Conservation (phyloP, 2,113 vertebrate genomes). For the Spea multiplicata region DNA sequence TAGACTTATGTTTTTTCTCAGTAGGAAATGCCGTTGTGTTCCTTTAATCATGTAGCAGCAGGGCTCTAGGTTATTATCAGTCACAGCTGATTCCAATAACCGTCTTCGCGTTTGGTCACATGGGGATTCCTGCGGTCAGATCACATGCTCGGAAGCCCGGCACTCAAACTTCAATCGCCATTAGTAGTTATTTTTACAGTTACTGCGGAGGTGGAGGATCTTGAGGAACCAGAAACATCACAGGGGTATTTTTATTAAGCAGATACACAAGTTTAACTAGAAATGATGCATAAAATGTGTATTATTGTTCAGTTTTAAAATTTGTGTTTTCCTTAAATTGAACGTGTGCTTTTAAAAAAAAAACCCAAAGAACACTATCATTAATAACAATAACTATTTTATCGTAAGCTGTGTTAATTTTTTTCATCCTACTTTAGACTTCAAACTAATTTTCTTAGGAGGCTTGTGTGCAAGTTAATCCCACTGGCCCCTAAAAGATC, state of each 20-base stretch:
- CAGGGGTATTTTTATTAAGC: conserved; percentile 6
- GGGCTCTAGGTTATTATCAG: conserved; percentile 41
- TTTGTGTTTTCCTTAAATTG: too few species aligned
- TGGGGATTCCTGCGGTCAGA: conserved; percentile 63
- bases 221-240: background rate
- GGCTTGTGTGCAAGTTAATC: too few species aligned
- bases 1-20: background rate
- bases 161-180: conserved; percentile 34
- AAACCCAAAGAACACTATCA: too few species aligned
- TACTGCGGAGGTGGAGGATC: conserved; percentile 1
- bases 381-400: too few species aligned
- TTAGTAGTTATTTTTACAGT: conserved; percentile 58
- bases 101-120: conserved; percentile 54
- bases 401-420: too few species aligned
- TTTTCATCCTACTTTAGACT: too few species aligned
- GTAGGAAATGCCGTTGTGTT: background rate
- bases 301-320: too few species aligned
- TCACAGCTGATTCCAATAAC: conserved; percentile 72
- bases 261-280: too few species aligned
- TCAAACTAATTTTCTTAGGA: too few species aligned
- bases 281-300: too few species aligned
- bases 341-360: too few species aligned
- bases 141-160: conserved; percentile 47
- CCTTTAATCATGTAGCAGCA: background rate
- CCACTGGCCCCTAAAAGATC: too few species aligned